Evolutionary conservation across 2,797 vertebrate genomes (phyloP), one percentile per base, ranked within the genome.

Genomic region (Numenius phaeopus): DNA sequence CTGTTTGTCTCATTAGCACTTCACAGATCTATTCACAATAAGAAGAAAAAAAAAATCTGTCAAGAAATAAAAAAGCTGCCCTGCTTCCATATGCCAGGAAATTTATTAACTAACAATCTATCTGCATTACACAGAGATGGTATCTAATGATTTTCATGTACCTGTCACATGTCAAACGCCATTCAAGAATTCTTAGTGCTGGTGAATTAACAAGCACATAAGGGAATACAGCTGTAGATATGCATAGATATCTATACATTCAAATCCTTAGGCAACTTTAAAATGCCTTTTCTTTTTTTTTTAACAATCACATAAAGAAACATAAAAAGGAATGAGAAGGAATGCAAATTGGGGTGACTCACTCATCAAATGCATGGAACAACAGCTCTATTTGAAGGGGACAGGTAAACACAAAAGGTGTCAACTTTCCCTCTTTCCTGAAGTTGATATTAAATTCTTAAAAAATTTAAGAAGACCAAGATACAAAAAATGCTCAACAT

Each of bases 1-100:
- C 69, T 83, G 69, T 94, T 87, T 91, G 67, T 89, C 94, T 94
- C 86, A 89, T 93, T 93, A 94, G 46, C 76, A 87, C 81, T 87
- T 90, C 78, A 94, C 44, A 93, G 57, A 80, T 80, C 78, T 73
- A 81, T 26, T 90, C 78, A 61, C 39, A 90, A 39, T 61, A 82
- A 73, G 27, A 58, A 20, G 30, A 4, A 7, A 5, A 47, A 67
- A 81, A 78, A 44, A 62, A 32, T 19, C 59, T 81, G 86, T 66
- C 64, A 93, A 90, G 44, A 78, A 90, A 78, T 57, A 83, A 87
- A 82, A 64, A 91, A 95, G 44, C 37, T 57, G 71, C n/a, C 15
- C 8, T 0, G 5, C 37, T 83, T 95, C 75, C 86, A 87, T 70
- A 85, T 39, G 64, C 72, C 79, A 86, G 42, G 52, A 87, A 90